phyloP scores from a whole-genome alignment of 1,140 invertebrate genomes.

The Coenobita brevimanus region DNA sequence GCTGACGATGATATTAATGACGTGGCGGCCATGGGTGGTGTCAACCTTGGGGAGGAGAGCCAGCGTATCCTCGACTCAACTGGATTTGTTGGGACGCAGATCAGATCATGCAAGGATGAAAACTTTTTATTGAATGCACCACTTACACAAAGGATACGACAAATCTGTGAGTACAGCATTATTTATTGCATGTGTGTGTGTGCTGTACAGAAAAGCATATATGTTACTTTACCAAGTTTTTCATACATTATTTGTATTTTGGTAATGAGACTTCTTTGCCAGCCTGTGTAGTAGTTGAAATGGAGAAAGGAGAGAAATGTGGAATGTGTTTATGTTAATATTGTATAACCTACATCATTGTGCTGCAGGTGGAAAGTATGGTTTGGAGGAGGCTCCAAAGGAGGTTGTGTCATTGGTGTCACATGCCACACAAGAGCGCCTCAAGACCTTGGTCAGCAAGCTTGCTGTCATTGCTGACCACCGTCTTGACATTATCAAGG shows the following conservation, averaged over 20 bases:
- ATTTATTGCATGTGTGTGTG: background rate
- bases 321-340: too few species aligned
- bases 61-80: constrained; percentile 95
- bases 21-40: constrained; percentile 98
- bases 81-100: constrained; percentile 96
- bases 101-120: constrained; percentile 96
- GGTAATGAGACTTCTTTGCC: too few species aligned
- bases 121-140: constrained; percentile 86
- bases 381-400: constrained; percentile 88
- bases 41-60: constrained; percentile 97
- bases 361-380: constrained; percentile 76
- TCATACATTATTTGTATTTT: too few species aligned
- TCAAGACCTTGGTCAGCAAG: constrained; percentile 94
- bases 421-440: constrained; percentile 94
- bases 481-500: constrained; percentile 91
- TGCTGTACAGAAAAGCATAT: too few species aligned
- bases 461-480: constrained; percentile 95
- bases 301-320: background rate
- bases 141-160: constrained; percentile 82
- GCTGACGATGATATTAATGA: constrained; percentile 96
- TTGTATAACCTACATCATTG: background rate
- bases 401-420: constrained; percentile 94
- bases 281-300: too few species aligned
- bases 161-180: constrained; percentile 59
- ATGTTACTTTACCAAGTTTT: too few species aligned